Base-by-base conservation (phyloP, 1,140 invertebrate species). In the Drosophila sulfurigaster region DNA sequence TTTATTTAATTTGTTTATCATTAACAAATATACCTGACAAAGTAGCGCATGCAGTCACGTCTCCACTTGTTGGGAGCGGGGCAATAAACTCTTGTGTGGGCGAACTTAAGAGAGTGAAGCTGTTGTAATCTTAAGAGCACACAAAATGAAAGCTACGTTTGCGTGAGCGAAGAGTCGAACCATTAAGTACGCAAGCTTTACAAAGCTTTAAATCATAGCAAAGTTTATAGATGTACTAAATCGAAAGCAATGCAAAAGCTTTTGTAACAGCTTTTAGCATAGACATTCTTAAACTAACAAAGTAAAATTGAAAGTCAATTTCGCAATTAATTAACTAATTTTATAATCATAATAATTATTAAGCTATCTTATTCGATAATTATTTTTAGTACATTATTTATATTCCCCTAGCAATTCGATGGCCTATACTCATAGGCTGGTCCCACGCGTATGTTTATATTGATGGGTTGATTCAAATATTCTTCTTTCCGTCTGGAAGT, bases 1-100 rank as follows among this genome's bases (percentile, higher is more conserved):
- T 6, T 32, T 32, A 32, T 32, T 32, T 32, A 32, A 32, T 8
- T 20, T 7, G 15, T 30, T 38, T 6, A 11, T 41, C 15, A 15
- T 1, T 30, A 75, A 63, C 7, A 1, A 3, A 65, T 66, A 52
- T 54, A 62, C 64, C 13, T 5, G 6, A 15, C 16, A 6, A 48
- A 2, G 38, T n/a, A 79, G 65, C 13, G 71, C 38, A 59, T 32
- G 13, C 25, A 62, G 67, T 51, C 70, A 70, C 46, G 66, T 78
- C 20, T 25, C 71, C 70, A 72, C 70, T 78, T 81, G 70, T 59
- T 82, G 62, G 68, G 65, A 79, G 82, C 79, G 82, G 71, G 60
- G 76, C 82, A 88, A 82, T 79, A 82, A 82, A 88, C 83, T 79
- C 68, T 77, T 75, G 66, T 80, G 79, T 80, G 73, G 76, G 82